Evolutionary conservation across 2,888 invertebrate species (phyloP), one percentile per base, ranked within the genome.

Genomic region (Aricia artaxerxes): DNA sequence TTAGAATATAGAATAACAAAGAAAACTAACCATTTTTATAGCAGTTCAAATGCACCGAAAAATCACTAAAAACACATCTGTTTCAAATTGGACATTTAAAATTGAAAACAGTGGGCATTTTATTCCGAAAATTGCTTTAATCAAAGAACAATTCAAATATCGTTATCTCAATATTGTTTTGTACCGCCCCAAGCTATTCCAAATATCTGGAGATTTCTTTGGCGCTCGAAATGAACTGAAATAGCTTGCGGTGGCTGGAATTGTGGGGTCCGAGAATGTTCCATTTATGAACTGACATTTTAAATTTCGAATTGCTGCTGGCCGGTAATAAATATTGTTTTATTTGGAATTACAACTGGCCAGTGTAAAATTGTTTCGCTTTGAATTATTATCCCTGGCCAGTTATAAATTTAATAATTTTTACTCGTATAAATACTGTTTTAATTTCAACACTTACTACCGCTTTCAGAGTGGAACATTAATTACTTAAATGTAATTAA

Each of bases 241-340:
- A 73, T 73, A 73, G 73, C 73, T 73, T 44, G 73, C 73, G 73
- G 73, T 73, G 73, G 73, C 73, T 44, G 73, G 73, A 73, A 73
- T 44, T 73, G 73, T n/a, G 73, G n/a, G 44, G 44, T 73, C 44
- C 73, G 40, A 73, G 44, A 44, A 73, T 73, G 73, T 44, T 73
- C 73, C 73, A 24, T 40, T 73, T 73, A 44, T 73, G 73, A 40
- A 38, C 73, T 73, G 73, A 40, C 73, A 73, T 73, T 73, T 40
- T 40, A 40, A 73, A 73, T 73, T 73, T 73, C n/a, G n/a, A 73
- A 73, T 40, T 44, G 31, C 9, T 44, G n/a, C 40, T 44, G 69
- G 35, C 69, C 13, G 13, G 69, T 11, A 44, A 44, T 73, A 69
- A 69, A 69, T 69, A 16, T 35, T 69, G 69, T 69, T 69, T 69